Evolutionary conservation across 2,888 invertebrate species (phyloP), one percentile per base, ranked within the genome.

Genomic region (Agonopterix subpropinquella): DNA sequence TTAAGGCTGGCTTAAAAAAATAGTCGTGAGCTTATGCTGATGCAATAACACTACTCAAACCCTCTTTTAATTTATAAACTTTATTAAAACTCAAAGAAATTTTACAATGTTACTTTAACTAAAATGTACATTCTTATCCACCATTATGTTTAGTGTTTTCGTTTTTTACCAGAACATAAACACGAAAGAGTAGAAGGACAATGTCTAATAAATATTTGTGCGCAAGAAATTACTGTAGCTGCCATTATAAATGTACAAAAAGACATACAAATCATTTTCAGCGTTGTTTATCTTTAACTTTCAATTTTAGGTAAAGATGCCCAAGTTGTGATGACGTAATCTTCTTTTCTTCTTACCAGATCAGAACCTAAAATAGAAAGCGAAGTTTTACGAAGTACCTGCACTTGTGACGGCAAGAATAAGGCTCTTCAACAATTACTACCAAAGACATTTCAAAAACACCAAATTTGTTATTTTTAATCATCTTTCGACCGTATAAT

Each of bases 371-470:
- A 44, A 58, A 59, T 58, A 70, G 58, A 75, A 69, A 70, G 59
- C 67, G 74, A 70, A 67, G 73, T 67, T 73, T 77, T 76, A 80
- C 79, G 76, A 76, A 70, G 62, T 55, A 46, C 7, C 57, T 53
- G 9, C 7, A 39, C 51, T 50, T 43, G 43, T 28, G 7, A 28
- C 28, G 28, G 36, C 42, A 47, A 52, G 47, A 46, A 49, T 8
- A 15, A 56, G 56, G 55, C 53, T 65, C 77, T 80, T 77, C 77
- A 78, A 78, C 77, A 77, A 79, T 77, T 71, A 67, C 71, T 73
- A 71, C 70, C 70, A 70, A 67, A 54, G 49, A 13, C n/a, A 39
- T 39, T 13, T 13, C 5, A 42, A 42, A 28, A 28, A 11, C 13
- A 11, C 2, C 42, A 8, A 13, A 13, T 28, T 28, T 28, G 28